Evolutionary conservation across 2,797 vertebrate genomes (phyloP).

Genomic region (Neosalanx taihuensis): DNA sequence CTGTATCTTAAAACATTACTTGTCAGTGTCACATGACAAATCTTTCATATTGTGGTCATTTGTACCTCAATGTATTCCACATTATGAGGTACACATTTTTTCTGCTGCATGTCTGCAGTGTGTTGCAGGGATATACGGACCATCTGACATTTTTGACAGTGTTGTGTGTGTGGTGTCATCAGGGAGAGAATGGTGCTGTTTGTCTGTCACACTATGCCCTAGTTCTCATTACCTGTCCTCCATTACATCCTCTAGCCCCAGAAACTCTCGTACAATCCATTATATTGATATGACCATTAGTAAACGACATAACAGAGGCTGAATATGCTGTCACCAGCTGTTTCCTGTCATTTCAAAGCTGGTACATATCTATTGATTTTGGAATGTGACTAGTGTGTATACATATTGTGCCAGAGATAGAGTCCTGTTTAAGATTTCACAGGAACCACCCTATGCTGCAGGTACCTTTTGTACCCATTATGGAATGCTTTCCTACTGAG

Average conservation of each 20-base stretch:
- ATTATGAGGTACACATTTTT: not conserved
- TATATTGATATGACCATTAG: slow-evolving; percentile 34
- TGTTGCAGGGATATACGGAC: not conserved
- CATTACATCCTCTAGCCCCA: slow-evolving; percentile 48
- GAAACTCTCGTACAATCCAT: slow-evolving; percentile 49
- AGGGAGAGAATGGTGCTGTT: slow-evolving; percentile 57
- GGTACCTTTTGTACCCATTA: too few relatives aligned
- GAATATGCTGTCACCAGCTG: not conserved
- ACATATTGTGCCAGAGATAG: too few relatives aligned
- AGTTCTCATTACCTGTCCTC: slow-evolving; percentile 54
- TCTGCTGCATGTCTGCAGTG: not conserved
- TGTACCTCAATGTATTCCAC: slow-evolving; percentile 22
- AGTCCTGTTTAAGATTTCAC: too few relatives aligned
- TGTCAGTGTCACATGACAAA: slow-evolving; percentile 28
- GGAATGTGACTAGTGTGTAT: too few relatives aligned
- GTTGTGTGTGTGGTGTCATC: slow-evolving; percentile 39
- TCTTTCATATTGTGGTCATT: slow-evolving; percentile 24
- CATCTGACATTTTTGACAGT: slow-evolving; percentile 20
- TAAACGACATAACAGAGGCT: slow-evolving; percentile 6
- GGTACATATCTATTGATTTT: too few relatives aligned
- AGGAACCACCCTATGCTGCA: too few relatives aligned
- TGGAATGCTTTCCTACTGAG: too few relatives aligned
- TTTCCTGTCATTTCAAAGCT: not conserved
- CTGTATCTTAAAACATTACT: slow-evolving; percentile 6
- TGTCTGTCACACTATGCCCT: slow-evolving; percentile 51